phyloP scores from a whole-genome alignment of 2,888 invertebrate species.

The Plusia festucae region DNA sequence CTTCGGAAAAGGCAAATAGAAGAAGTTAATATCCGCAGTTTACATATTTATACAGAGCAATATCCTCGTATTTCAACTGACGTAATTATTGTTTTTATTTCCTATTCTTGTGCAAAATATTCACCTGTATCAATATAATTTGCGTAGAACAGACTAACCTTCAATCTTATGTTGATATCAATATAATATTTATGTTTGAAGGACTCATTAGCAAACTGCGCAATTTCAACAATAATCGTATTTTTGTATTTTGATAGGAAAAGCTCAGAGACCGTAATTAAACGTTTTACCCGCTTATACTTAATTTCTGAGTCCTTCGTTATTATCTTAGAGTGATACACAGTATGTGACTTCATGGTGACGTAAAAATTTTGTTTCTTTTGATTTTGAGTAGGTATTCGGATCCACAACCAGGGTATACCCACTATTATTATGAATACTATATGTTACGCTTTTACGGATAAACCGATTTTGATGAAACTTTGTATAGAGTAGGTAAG shows the following conservation, averaged over 20 bases:
- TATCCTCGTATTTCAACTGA: background rate
- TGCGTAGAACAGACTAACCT: conserved; percentile 27
- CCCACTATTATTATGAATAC: too few relatives aligned
- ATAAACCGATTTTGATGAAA: too few relatives aligned
- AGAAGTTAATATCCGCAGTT: background rate
- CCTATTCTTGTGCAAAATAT: conserved; percentile 23
- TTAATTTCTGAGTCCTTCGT: too few relatives aligned
- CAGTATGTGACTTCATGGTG: too few relatives aligned
- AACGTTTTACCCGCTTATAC: too few relatives aligned
- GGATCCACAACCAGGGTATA: too few relatives aligned
- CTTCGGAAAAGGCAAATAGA: too few relatives aligned
- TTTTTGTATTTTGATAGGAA: background rate
- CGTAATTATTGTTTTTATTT: conserved; percentile 16
- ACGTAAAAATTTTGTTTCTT: too few relatives aligned
- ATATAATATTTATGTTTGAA: background rate
- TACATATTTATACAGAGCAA: background rate
- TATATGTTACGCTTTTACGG: too few relatives aligned
- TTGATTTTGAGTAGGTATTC: too few relatives aligned
- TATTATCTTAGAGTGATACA: too few relatives aligned
- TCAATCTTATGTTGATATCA: conserved; percentile 23
- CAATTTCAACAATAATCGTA: background rate
- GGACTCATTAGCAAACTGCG: conserved; percentile 10
- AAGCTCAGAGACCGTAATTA: background rate
- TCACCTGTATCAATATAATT: conserved; percentile 16
- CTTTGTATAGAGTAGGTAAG: too few relatives aligned